These are phyloP conservation scores for Sorex araneus DNA, from an alignment of 2,113 vertebrate genomes.

Conservation along the genomic window DNA sequence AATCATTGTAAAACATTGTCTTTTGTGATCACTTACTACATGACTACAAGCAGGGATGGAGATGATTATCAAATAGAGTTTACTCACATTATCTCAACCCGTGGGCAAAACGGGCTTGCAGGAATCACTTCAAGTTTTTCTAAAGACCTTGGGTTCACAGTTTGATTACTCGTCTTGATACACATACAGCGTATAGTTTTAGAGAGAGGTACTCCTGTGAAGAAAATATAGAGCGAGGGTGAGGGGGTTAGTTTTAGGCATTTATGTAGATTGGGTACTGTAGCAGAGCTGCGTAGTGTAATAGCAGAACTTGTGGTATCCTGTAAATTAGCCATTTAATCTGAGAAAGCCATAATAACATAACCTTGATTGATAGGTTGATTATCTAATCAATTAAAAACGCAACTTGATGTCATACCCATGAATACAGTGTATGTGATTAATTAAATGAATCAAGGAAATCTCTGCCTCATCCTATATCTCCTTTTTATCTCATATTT, in stretches of 20 bases:
- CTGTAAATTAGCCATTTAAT: background rate
- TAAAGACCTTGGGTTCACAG: slow-evolving; percentile 44
- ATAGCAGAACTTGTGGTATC: background rate
- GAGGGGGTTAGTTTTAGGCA: slow-evolving; percentile 1
- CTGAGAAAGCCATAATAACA: background rate
- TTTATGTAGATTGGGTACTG: background rate
- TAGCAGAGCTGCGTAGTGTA: background rate
- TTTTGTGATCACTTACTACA: slow-evolving; percentile 40
- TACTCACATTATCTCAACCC: slow-evolving; percentile 83
- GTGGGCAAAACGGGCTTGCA: slow-evolving; percentile 69
- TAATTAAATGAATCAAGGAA: slow-evolving; percentile 25
- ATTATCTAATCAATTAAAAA: slow-evolving; percentile 13
- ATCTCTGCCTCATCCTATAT: background rate
- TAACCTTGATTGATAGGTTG: background rate
- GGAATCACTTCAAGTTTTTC: slow-evolving; percentile 83
- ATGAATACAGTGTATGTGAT: background rate
- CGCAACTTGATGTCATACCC: background rate
- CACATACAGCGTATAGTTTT: slow-evolving; percentile 74
- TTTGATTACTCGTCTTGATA: background rate
- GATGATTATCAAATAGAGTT: slow-evolving; percentile 24
- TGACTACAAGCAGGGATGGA: slow-evolving; percentile 33
- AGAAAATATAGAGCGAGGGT: background rate
- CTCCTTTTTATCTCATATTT: background rate
- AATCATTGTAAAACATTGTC: slow-evolving; percentile 24
- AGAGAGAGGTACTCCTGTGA: slow-evolving; percentile 67